Base-by-base conservation (phyloP, 2,888 invertebrate species). In the Ferdinandea cuprea region DNA sequence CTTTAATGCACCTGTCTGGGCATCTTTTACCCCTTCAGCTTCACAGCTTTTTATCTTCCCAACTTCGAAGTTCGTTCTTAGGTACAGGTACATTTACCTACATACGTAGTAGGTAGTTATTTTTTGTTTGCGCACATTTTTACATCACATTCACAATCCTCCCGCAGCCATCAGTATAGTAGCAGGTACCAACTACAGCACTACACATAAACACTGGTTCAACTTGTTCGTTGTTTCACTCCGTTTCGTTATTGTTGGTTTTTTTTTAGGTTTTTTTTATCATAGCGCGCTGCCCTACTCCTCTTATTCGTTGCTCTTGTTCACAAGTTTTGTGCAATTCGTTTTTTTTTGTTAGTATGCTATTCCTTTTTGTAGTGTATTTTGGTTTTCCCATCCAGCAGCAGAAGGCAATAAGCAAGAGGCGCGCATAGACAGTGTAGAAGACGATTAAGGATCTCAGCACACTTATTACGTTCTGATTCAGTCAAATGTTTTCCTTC, bases 401-500 rank as follows among this genome's bases (percentile, higher is more conserved):
- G 54, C 50, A 50, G 48, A 54, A 28, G 61, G 32, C 72, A 46
- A 58, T 21, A n/a, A 21, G 50, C 42, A 72, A 73, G 74, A 80
- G 56, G 48, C 65, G 58, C 65, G 65, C 61, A 56, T 77, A 80
- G 48, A 80, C 65, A 68, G 73, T 54, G n/a, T n/a, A n/a, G n/a
- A n/a, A 72, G 83, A 78, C 68, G 72, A 66, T 78, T 73, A 83
- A 83, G 83, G 83, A 83, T 83, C 78, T 72, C 71, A 50, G 48
- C 63, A 61, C 59, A 83, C 42, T 73, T 73, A 66, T 68, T 83
- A 54, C 61, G 73, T 83, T 83, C 83, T 68, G 72, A 72, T 77
- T 83, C 77, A 83, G 83, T 83, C 78, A 83, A 83, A 68, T 68
- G 50, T 73, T 78, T 83, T 73, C 73, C 83, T 78, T 83, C 68